These are phyloP conservation scores for Xestobium rufovillosum DNA, from an alignment of 2,888 invertebrate species.

Conservation along the genomic window DNA sequence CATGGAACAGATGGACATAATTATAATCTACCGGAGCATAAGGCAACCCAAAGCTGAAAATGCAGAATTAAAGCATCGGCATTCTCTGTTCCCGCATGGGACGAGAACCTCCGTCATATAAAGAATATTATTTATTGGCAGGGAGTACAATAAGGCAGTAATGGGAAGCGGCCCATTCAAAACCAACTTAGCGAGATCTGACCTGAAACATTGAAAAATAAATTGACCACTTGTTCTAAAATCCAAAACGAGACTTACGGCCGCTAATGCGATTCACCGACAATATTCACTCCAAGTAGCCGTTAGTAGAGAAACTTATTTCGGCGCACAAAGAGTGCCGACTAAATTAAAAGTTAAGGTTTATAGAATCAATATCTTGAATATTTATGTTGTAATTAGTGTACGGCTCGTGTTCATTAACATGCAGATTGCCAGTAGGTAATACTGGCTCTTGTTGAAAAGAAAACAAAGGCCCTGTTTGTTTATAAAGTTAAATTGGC, in stretches of 20 bases:
- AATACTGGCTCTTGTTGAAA: too few species aligned
- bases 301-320: constrained; percentile 31
- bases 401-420: constrained; percentile 31
- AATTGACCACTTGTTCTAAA: constrained; percentile 29
- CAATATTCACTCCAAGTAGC: constrained; percentile 37
- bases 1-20: constrained; percentile 38
- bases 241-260: constrained; percentile 32
- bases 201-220: constrained; percentile 11
- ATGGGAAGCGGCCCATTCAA: constrained; percentile 33
- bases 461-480: too few species aligned
- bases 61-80: constrained; percentile 29
- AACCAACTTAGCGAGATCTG: constrained; percentile 7
- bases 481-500: too few species aligned
- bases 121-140: constrained; percentile 44
- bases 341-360: constrained; percentile 37
- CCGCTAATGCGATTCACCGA: constrained; percentile 33
- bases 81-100: too few species aligned
- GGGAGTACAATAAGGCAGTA: constrained; percentile 42
- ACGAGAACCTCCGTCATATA: constrained; percentile 41
- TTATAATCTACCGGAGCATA: constrained; percentile 35
- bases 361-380: constrained; percentile 32
- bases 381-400: constrained; percentile 39
- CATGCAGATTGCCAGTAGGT: constrained; percentile 27
- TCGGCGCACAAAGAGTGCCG: constrained; percentile 36
- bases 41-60: constrained; percentile 37